A percentile compares a stretch with the other conserved stretches of the same genome.
phyloP scores from a whole-genome alignment of 2,113 vertebrate genomes.

The Calidris pygmaea region DNA sequence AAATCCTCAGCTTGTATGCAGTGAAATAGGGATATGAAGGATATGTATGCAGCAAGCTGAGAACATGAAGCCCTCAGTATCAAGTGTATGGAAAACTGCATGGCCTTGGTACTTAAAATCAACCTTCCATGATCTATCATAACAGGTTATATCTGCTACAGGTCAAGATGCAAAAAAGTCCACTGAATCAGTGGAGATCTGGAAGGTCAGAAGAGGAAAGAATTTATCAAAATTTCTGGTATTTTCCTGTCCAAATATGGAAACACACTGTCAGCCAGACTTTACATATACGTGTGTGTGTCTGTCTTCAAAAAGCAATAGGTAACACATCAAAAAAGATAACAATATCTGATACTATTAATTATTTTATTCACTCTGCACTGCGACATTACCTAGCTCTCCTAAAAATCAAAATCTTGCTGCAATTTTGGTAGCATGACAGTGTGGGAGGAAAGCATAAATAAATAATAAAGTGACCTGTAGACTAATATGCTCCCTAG shows the following conservation, averaged over 20 bases:
- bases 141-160: background rate
- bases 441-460: slow-evolving; percentile 20
- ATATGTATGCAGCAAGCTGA: background rate
- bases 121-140: background rate
- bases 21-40: background rate
- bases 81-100: background rate
- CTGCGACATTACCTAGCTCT: background rate
- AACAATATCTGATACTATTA: background rate
- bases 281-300: background rate
- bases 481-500: background rate
- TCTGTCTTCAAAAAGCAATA: background rate
- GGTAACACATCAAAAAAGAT: background rate
- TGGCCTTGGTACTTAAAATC: background rate
- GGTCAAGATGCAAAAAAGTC: background rate
- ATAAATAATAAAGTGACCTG: slow-evolving; percentile 62
- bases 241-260: background rate
- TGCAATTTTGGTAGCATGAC: background rate
- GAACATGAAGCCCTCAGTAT: background rate
- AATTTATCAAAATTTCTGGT: background rate
- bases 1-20: background rate
- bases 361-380: background rate
- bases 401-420: background rate
- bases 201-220: background rate
- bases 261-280: background rate
- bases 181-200: background rate